phyloP scores from a whole-genome alignment of 1,140 invertebrate species.

The Venturia canescens region DNA sequence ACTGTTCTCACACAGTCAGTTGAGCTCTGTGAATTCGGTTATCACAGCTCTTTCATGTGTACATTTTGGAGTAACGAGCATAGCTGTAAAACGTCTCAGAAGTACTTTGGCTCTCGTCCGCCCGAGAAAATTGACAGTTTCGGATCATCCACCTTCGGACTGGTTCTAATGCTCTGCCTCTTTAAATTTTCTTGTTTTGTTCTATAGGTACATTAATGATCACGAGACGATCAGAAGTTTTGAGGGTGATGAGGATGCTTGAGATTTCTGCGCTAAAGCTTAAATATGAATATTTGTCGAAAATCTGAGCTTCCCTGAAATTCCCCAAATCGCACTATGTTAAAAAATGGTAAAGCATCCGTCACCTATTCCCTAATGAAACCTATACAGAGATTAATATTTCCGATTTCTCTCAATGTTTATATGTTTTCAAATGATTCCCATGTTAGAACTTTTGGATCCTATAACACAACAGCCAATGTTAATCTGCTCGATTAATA shows the following conservation, averaged over 20 bases:
- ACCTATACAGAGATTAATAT: too few relatives aligned
- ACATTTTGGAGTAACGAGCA: background rate
- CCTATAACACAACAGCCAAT: too few relatives aligned
- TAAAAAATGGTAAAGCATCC: background rate
- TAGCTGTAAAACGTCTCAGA: background rate
- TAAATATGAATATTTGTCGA: background rate
- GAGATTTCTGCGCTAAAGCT: background rate
- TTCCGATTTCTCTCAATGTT: too few relatives aligned
- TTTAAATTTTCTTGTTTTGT: conserved; percentile 49
- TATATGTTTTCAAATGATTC: background rate
- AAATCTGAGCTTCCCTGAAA: background rate
- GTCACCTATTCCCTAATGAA: too few relatives aligned
- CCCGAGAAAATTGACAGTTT: conserved; percentile 39
- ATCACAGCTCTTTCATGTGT: background rate
- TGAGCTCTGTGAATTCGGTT: background rate
- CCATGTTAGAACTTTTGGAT: background rate
- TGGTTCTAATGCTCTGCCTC: conserved; percentile 22
- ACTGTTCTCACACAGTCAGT: background rate
- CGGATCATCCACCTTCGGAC: conserved; percentile 26
- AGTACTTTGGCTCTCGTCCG: conserved; percentile 40
- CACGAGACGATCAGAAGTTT: conserved; percentile 57
- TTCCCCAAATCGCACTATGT: conserved; percentile 42
- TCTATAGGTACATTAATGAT: background rate
- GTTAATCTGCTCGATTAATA: too few relatives aligned
- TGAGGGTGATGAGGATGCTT: conserved; percentile 13